Conservation (phyloP, 2,113 vertebrate genomes). For the Caretta caretta region DNA sequence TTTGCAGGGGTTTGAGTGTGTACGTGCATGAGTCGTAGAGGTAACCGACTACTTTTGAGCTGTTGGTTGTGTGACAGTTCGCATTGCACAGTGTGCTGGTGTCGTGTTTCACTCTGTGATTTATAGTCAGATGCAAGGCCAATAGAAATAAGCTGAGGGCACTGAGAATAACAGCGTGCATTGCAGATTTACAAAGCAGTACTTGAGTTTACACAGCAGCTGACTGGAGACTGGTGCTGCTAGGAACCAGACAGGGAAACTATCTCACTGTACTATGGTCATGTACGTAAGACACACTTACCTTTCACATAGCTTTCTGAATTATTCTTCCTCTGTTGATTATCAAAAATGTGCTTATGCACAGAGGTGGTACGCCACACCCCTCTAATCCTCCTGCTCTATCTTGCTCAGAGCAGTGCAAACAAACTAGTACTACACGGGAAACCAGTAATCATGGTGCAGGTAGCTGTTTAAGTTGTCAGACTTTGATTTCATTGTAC, state of each 20-base stretch:
- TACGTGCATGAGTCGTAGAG: background rate
- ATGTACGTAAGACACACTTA: background rate
- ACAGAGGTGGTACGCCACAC: accelerated
- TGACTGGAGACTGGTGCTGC: background rate
- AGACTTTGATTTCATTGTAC: accelerated
- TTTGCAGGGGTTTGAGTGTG: background rate
- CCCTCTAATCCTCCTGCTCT: background rate
- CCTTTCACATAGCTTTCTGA: background rate
- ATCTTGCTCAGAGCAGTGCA: background rate
- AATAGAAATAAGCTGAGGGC: background rate
- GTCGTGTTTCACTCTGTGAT: background rate
- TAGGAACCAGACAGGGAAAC: background rate
- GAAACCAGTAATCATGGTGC: background rate
- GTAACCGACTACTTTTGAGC: background rate
- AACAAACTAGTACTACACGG: background rate
- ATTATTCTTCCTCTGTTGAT: background rate
- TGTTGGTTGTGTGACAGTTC: background rate
- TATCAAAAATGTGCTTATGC: background rate
- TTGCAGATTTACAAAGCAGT: background rate
- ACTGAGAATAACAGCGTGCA: background rate
- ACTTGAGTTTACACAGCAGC: background rate
- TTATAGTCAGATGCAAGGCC: background rate
- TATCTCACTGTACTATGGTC: background rate
- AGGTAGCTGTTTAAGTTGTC: background rate
- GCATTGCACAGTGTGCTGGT: background rate